Percentiles rank a stretch among this genome's conserved stretches.
Conservation (phyloP, 2,113 vertebrate species). For the Tonatia bakeri region DNA sequence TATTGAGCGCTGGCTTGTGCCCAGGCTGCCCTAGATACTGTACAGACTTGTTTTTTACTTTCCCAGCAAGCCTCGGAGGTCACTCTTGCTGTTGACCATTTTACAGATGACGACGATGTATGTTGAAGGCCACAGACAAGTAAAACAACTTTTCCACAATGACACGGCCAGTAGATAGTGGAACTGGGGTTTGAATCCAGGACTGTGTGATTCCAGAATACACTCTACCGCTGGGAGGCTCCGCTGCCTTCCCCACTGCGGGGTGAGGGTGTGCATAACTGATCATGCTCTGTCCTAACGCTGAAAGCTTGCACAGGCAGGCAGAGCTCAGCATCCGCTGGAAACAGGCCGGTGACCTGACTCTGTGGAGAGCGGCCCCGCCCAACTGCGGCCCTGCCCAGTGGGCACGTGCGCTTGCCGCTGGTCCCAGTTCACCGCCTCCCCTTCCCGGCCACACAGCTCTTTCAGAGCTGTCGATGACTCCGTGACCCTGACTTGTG, state of each 20-base stretch:
- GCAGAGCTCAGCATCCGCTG: neutral
- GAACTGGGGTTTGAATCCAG: neutral
- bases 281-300: neutral
- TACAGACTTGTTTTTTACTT: neutral
- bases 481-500: neutral
- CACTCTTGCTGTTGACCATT: neutral
- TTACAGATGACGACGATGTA: neutral
- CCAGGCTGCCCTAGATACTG: neutral
- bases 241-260: neutral
- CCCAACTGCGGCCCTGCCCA: neutral
- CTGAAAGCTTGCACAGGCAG: neutral
- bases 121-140: neutral
- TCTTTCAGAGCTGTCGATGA: neutral
- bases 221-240: neutral
- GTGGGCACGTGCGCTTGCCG: accelerated
- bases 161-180: neutral
- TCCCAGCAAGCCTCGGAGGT: neutral
- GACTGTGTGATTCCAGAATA: neutral
- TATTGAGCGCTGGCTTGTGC: neutral
- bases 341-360: neutral
- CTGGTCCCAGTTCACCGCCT: neutral
- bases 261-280: neutral
- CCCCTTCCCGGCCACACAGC: neutral
- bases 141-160: neutral
- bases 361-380: neutral